Evolutionary conservation across 2,797 vertebrate species (phyloP).

Genomic region (Holocentrus rufus): DNA sequence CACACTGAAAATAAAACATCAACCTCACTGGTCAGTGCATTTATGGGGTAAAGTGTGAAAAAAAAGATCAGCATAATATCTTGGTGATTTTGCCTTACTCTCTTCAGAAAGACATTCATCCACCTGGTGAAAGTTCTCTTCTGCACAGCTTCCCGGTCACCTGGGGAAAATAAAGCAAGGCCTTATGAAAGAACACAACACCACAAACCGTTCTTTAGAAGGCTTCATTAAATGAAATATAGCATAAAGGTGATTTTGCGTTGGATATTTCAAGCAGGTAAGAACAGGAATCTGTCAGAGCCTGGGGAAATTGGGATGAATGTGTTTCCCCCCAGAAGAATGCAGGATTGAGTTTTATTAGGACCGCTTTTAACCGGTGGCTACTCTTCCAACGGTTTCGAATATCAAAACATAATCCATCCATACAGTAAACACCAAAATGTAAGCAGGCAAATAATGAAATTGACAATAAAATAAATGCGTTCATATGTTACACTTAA

Average conservation of each 20-base stretch:
- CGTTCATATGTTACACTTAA: too few relatives aligned
- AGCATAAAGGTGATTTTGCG: neutral
- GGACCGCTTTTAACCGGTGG: too few relatives aligned
- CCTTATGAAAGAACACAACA: neutral
- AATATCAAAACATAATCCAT: too few relatives aligned
- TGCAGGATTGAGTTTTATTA: neutral
- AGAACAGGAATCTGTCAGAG: neutral
- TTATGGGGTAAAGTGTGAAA: neutral
- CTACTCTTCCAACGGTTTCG: too few relatives aligned
- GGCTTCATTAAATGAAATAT: neutral
- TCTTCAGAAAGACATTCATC: conserved; percentile 91
- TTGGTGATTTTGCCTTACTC: conserved; percentile 75
- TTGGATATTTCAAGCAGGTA: neutral
- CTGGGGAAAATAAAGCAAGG: conserved; percentile 64
- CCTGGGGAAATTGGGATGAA: neutral
- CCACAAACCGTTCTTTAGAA: neutral
- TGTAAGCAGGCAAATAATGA: too few relatives aligned
- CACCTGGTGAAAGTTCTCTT: conserved; percentile 90
- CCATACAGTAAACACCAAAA: too few relatives aligned
- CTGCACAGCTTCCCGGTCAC: conserved; percentile 85
- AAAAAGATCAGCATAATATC: neutral
- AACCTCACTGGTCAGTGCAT: neutral
- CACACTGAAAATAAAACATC: conserved; percentile 72
- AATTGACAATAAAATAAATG: too few relatives aligned
- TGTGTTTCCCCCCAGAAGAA: neutral